phyloP scores from a whole-genome alignment of 2,888 invertebrate genomes.

The Pammene aurita region DNA sequence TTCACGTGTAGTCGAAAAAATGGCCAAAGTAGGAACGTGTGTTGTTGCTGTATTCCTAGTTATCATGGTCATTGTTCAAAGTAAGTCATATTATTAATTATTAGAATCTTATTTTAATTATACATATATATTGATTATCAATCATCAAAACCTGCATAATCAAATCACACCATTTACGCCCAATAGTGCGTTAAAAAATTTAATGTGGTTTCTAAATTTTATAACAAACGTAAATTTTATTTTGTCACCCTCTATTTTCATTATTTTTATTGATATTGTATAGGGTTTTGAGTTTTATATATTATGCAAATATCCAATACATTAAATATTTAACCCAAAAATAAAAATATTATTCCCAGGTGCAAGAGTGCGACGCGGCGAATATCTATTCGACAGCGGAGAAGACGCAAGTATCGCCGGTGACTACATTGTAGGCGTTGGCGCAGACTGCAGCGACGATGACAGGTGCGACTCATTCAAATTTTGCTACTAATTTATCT shows the following conservation, averaged over 20 bases:
- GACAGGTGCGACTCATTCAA: conserved; percentile 33
- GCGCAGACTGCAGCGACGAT: conserved; percentile 46
- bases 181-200: too few relatives aligned
- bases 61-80: conserved; percentile 44
- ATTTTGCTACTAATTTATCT: too few relatives aligned
- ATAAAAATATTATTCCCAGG: conserved; percentile 40
- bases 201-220: too few relatives aligned
- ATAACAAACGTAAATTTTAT: too few relatives aligned
- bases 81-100: conserved; percentile 43
- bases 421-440: conserved; percentile 51
- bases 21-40: conserved; percentile 32
- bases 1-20: conserved; percentile 17
- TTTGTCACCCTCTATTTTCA: too few relatives aligned
- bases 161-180: too few relatives aligned
- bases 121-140: too few relatives aligned
- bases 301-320: not conserved
- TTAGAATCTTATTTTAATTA: too few relatives aligned
- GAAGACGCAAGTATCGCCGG: conserved; percentile 59
- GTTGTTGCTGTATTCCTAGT: conserved; percentile 35
- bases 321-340: not conserved
- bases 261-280: too few relatives aligned
- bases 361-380: conserved; percentile 56
- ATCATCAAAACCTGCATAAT: too few relatives aligned
- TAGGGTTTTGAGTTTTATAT: too few relatives aligned
- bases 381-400: conserved; percentile 55